A percentile compares a stretch with the other conserved stretches of the same genome.
phyloP scores from a whole-genome alignment of 2,113 vertebrate genomes.

The Poicephalus meyeri region DNA sequence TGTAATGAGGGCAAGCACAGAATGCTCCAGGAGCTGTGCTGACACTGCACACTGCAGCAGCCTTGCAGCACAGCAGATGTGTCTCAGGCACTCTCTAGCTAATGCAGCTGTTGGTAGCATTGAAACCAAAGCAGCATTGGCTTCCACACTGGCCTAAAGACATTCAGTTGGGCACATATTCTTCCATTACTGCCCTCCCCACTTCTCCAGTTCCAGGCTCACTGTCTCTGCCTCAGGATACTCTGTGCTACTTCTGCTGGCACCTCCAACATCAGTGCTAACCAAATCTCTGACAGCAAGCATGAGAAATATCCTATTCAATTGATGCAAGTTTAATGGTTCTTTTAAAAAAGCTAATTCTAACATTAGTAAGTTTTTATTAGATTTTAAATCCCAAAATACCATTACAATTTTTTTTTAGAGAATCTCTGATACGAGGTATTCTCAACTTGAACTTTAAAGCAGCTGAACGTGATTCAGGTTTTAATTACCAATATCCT shows the following conservation, averaged over 20 bases:
- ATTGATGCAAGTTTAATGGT: neutral
- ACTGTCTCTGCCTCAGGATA: neutral
- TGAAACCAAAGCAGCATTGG: neutral
- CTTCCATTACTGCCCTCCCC: neutral
- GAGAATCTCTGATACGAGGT: neutral
- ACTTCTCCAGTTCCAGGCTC: neutral
- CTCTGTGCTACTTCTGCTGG: neutral
- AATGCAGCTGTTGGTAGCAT: neutral
- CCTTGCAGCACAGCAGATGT: neutral
- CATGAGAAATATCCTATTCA: neutral
- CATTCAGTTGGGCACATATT: neutral
- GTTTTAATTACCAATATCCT: neutral
- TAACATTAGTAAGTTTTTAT: neutral
- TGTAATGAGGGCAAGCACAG: neutral
- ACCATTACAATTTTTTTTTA: neutral
- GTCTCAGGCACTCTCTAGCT: neutral
- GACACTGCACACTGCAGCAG: accelerated
- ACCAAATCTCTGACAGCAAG: neutral
- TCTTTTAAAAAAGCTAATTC: neutral
- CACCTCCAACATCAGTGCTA: neutral
- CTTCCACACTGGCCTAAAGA: neutral
- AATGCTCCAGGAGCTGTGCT: neutral
- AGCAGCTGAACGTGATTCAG: neutral
- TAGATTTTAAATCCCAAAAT: neutral
- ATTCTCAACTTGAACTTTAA: neutral